Conservation (phyloP, 2,113 vertebrate genomes). For the Turnix velox region DNA sequence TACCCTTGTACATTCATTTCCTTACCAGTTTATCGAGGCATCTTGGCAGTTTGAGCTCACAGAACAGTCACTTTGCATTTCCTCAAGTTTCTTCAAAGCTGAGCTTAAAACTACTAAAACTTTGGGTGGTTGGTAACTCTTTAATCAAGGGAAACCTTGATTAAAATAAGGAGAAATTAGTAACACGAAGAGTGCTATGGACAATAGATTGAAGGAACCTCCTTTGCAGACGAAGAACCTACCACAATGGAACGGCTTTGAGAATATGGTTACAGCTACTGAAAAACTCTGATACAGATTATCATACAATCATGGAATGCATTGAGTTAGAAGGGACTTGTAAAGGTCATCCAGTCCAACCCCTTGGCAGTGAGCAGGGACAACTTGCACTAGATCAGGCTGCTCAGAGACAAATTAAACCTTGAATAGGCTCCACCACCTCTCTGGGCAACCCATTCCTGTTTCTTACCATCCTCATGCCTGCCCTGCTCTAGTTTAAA, state of each 20-base stretch:
- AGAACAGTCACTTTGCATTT: neutral
- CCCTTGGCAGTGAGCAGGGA: too few species aligned
- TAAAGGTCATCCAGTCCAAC: too few species aligned
- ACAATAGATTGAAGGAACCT: neutral
- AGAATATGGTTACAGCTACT: rapidly evolving
- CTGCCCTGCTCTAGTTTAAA: too few species aligned
- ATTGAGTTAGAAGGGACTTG: too few species aligned
- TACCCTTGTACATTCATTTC: conserved; percentile 43
- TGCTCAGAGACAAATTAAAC: too few species aligned
- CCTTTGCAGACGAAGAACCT: neutral
- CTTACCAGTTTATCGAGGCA: conserved; percentile 22
- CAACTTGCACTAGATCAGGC: too few species aligned
- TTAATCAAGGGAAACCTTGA: neutral
- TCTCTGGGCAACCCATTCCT: too few species aligned
- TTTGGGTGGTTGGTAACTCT: neutral
- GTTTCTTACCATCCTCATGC: too few species aligned
- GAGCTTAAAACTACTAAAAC: neutral
- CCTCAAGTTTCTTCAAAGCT: neutral
- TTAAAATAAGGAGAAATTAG: neutral
- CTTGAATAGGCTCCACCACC: too few species aligned
- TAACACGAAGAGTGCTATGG: neutral
- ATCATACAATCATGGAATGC: too few species aligned
- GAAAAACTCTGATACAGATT: neutral
- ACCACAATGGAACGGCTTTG: neutral
- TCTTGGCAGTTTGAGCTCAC: neutral